phyloP scores from a whole-genome alignment of 2,797 vertebrate genomes.

The Micrastur ruficollis region DNA sequence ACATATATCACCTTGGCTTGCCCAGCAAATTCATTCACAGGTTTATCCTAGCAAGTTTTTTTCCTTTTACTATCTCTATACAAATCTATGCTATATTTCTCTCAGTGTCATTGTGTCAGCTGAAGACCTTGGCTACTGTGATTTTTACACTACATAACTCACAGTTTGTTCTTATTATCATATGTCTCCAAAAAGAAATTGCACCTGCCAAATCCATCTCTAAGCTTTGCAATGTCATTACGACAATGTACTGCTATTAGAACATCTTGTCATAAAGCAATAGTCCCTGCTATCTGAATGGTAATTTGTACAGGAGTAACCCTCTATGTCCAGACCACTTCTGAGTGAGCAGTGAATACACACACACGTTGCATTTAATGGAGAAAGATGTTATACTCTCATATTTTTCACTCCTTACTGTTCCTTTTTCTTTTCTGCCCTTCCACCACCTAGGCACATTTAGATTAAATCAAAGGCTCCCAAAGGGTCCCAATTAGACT shows the following conservation, averaged over 20 bases:
- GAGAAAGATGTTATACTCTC: neutral
- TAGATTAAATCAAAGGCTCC: neutral
- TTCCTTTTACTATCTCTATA: neutral
- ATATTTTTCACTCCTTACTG: neutral
- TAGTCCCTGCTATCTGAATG: neutral
- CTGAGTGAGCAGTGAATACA: neutral
- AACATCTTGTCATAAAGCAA: neutral
- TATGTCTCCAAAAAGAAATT: neutral
- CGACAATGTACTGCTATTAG: neutral
- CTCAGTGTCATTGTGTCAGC: neutral
- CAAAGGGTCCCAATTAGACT: neutral
- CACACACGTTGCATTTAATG: neutral
- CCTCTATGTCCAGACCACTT: neutral
- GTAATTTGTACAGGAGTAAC: neutral
- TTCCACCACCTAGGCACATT: neutral
- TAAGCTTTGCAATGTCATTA: conserved; percentile 6
- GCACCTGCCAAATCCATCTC: conserved; percentile 9
- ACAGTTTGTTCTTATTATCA: neutral
- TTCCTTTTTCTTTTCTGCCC: neutral
- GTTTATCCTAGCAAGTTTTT: neutral
- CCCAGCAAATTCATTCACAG: neutral
- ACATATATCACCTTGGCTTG: neutral
- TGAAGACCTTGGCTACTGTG: neutral
- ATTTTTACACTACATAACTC: neutral
- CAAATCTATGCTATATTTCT: neutral